Percentiles rank a stretch among this genome's conserved stretches.
Conservation (phyloP, 2,888 invertebrate genomes). For the Cataglyphis altisquamis region DNA sequence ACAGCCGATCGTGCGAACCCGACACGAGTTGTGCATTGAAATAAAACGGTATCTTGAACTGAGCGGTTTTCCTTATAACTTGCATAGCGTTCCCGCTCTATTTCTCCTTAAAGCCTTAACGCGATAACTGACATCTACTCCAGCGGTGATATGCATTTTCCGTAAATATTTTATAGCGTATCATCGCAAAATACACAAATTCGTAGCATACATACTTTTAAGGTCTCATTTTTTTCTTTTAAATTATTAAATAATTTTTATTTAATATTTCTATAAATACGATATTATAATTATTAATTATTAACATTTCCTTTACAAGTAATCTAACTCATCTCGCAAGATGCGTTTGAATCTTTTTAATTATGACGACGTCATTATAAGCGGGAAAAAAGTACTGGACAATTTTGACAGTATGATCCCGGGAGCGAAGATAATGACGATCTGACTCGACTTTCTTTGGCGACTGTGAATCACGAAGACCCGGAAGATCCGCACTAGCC, state of each 20-base stretch:
- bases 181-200: background rate
- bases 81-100: slow-evolving; percentile 43
- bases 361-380: too few relatives aligned
- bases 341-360: background rate
- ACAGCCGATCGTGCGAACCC: slow-evolving; percentile 49
- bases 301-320: background rate
- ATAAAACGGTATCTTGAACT: slow-evolving; percentile 62
- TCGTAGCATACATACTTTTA: background rate
- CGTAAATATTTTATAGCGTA: background rate
- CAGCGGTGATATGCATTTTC: background rate
- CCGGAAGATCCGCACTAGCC: background rate
- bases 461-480: background rate
- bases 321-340: background rate
- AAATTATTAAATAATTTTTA: background rate
- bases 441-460: background rate
- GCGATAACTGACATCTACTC: slow-evolving; percentile 29
- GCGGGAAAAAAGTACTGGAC: background rate
- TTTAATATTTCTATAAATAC: background rate
- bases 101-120: slow-evolving; percentile 37
- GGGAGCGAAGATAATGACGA: background rate
- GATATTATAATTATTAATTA: background rate
- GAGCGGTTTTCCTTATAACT: slow-evolving; percentile 34
- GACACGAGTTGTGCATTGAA: slow-evolving; percentile 42
- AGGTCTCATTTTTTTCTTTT: background rate
- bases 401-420: background rate